Evolutionary conservation across 2,888 invertebrate species (phyloP), one percentile per base, ranked within the genome.

Genomic region (Phyto melanocephala): DNA sequence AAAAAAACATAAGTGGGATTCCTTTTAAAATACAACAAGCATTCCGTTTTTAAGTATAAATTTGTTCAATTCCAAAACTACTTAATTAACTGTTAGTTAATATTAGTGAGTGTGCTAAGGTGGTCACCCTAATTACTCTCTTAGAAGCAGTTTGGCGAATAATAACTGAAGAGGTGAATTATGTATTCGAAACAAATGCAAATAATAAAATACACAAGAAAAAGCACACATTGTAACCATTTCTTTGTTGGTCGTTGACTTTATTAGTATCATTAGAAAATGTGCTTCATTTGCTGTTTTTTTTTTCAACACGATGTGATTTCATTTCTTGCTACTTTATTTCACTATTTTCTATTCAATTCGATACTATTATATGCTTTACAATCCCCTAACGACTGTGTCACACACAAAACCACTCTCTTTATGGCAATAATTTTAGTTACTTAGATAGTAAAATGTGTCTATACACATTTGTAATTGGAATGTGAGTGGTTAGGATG

Each of bases 211-310:
- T 3, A 47, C 45, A 33, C 11, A 63, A 33, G 54, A 11, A 42
- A 3, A 28, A 54, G 56, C 42, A 45, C 20, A 47, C 47, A 47
- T 8, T 20, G 2, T 10, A 47, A 47, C 54, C 45, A 67, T 72
- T 47, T 68, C 28, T 77, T 33, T n/a, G n/a, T 40, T 37, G 71
- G 33, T 72, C 79, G 81, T 81, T 83, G 87, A 86, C 86, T 88
- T 88, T 88, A 87, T 88, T 87, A 86, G 86, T 87, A 87, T 87
- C 88, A 88, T 89, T 89, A 88, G 87, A 86, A 87, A 88, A 81
- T 84, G 71, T 81, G 58, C 74, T 77, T 76, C 68, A 60, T 63
- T 83, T 71, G 54, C 68, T 47, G 6, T 78, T 56, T 71, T 63
- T 40, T 47, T 13, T 37, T 56, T 28, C 6, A 5, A 33, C 8